Base-by-base conservation (phyloP, 2,113 vertebrate species). In the Mesoclemmys tuberculata region DNA sequence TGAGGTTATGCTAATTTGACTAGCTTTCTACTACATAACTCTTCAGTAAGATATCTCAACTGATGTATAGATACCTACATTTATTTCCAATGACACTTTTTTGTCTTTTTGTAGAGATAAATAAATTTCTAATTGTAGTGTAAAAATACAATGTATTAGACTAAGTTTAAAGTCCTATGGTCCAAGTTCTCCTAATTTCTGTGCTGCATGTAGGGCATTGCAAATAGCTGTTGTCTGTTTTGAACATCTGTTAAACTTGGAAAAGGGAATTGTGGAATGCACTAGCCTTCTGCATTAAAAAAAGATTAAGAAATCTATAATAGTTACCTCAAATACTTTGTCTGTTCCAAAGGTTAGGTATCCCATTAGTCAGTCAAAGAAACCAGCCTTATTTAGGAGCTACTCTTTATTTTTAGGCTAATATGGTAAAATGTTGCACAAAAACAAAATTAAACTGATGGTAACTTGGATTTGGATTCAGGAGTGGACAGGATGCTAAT, bases 401-500 rank as follows among this genome's bases (percentile, higher is more conserved):
- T 8, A 5, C 71, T 12, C 11, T 74, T 74, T 26, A 44, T 74
- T 74, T 74, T 22, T 10, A 41, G 71, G 71, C 38, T 74, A 41
- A 74, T 41, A 26, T 11, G 22, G 38, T 74, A 74, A 44, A 27
- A 80, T 31, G 77, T 88, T 16, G 54, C 55, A 41, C n/a, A 79
- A 54, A 22, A 79, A 10, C 68, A 27, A 91, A 81, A 90, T 83
- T 78, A 10, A 88, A 92, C 86, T 84, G 80, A 19, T 21, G 82
- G 52, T 80, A 80, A 94, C 56, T 85, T 84, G 74, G 80, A 49
- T 92, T 89, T 92, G 84, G 82, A 88, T 92, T 89, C 87, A 54
- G 58, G n/a, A 94, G 93, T 48, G 84, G 95, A 64, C n/a, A 90
- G 88, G 91, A 80, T 95, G 93, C 86, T 96, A 96, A 95, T 92